Base-by-base conservation (phyloP, 2,888 invertebrate genomes). In the Yponomeuta evonymella region DNA sequence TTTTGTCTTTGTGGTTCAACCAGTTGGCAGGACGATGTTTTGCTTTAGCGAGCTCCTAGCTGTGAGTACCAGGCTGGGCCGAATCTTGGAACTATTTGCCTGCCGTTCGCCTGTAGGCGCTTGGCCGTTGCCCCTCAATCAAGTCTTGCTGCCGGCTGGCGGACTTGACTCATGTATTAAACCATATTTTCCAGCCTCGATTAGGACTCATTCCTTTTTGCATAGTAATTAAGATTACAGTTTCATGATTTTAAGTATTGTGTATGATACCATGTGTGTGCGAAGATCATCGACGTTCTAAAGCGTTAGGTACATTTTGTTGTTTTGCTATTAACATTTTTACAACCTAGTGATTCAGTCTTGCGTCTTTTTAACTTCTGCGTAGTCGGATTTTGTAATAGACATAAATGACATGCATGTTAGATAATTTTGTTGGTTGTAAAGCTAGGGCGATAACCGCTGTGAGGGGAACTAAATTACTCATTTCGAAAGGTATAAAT, bases 161-260 rank as follows among this genome's bases (percentile, higher is more conserved):
- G 51, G 51, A 15, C 51, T 15, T 58, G 43, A 5, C 43, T 43
- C 15, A 58, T 15, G 51, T 58, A 12, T 58, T 58, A 12, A 58
- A 76, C 71, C 11, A 65, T 65, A 33, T 65, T 65, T 30, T 11
- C 65, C 65, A 65, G 33, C 65, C 65, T 65, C 65, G 65, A 65
- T 11, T 65, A 33, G 65, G 29, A 65, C 65, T 29, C 10, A 30
- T 30, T 30, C 65, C 8, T 65, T 12, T 65, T n/a, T 67, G 67
- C 79, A 82, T 87, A 87, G 87, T 85, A 80, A 80, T 83, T 90
- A 90, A 90, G 90, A 85, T 89, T 90, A 90, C 88, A 89, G 88
- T 90, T 85, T 85, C 87, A 83, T 86, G 84, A 83, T 33, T 67
- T 77, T 82, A 88, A 87, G 89, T 90, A 88, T 82, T 83, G 68